These are phyloP conservation scores for Synanceia verrucosa DNA, from an alignment of 2,797 vertebrate genomes.

Conservation along the genomic window DNA sequence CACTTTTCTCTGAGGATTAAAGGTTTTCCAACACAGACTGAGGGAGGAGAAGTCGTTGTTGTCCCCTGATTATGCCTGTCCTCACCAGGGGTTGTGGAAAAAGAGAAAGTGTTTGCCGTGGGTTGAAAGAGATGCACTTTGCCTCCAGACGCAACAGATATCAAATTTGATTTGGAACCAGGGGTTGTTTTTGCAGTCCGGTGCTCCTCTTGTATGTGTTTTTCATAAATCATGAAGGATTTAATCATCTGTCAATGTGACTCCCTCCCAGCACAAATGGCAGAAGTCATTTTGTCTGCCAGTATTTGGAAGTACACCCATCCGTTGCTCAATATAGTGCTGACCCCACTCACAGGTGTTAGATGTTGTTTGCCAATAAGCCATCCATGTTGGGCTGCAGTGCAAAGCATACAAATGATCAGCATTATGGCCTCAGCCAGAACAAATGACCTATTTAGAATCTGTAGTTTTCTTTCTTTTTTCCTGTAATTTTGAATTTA, in stretches of 20 bases:
- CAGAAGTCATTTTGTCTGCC: constrained; percentile 60
- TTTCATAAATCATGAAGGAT: constrained; percentile 12
- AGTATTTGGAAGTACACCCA: constrained; percentile 75
- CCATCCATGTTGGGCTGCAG: constrained; percentile 60
- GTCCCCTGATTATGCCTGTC: constrained; percentile 22
- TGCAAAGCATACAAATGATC: constrained; percentile 36
- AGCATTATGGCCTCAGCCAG: background rate
- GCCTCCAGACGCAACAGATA: background rate
- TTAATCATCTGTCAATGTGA: constrained; percentile 35
- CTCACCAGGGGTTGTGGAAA: background rate
- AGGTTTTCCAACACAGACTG: constrained; percentile 74
- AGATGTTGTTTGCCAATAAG: constrained; percentile 78
- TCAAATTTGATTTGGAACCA: background rate
- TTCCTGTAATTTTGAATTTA: background rate
- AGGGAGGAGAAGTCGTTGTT: constrained; percentile 31
- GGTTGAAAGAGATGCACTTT: background rate
- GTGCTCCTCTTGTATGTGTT: background rate
- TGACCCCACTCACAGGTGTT: constrained; percentile 80
- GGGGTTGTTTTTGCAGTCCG: constrained; percentile 1
- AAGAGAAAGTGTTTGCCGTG: background rate
- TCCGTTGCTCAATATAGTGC: constrained; percentile 75
- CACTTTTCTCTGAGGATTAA: constrained; percentile 62
- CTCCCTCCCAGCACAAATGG: constrained; percentile 43
- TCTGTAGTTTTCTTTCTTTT: background rate
- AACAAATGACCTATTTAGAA: constrained; percentile 12